Evolutionary conservation across 2,888 invertebrate genomes (phyloP), one percentile per base, ranked within the genome.

Genomic region (Gymnoscelis rufifasciata): DNA sequence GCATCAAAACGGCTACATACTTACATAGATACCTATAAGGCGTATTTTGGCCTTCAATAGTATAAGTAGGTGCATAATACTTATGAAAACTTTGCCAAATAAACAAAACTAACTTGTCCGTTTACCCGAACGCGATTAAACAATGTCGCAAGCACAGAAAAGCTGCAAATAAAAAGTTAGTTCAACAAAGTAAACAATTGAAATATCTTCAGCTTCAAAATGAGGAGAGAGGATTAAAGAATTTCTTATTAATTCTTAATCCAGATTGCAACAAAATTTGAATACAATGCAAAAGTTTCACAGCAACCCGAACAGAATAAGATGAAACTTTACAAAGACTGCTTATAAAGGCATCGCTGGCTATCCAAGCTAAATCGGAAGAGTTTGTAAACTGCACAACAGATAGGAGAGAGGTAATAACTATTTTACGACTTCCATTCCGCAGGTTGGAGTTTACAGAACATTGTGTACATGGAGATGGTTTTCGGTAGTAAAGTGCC

Each of bases 381-480:
- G 28, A 51, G 49, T 57, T 42, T 38, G 55, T 31, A 43, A 54
- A 51, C 49, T 54, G 44, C 28, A 52, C 38, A 47, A 52, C 42
- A 47, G 48, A 47, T 48, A 53, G 47, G 51, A 41, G 37, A 57
- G 66, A 61, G 61, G 63, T 45, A 51, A 74, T 75, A 74, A 80
- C 77, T 69, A 74, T 79, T 83, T 83, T 82, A 83, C 71, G 77
- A 74, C 64, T 68, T 66, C 65, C 62, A 71, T 72, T 68, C 65
- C 66, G 60, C 60, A 66, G 68, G 66, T 35, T 35, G 7, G 35
- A 7, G 10, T 15, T 2, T 6, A 35, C 5, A 26, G 26, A 26
- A 26, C 5, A 35, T 10, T 7, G 15, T 15, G 10, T 23, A 35
- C 26, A 2, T 26, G 7, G 26, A 26, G 3, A 7, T 6, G 35